Base-by-base conservation (phyloP, 1,140 invertebrate genomes). In the Bacillus rossius region DNA sequence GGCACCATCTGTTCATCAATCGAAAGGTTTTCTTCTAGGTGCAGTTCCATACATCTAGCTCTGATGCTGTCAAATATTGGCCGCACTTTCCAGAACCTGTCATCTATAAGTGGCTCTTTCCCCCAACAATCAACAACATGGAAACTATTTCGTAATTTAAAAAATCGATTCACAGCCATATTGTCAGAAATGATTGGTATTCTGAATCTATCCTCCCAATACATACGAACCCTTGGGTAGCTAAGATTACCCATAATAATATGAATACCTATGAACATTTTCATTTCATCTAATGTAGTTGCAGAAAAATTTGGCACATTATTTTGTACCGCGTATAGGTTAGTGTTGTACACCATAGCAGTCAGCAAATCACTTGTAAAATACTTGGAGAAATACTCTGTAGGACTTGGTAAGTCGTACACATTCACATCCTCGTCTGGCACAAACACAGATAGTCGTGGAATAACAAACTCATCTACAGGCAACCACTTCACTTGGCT, bases 51-150 rank as follows among this genome's bases (percentile, higher is more conserved):
- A 26, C 41, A 59, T 3, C 29, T 16, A 38, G 49, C 50, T 29
- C 13, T 8, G 3, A 51, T n/a, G 7, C 7, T 10, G 8, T 4
- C 8, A 23, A 57, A 48, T 17, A 29, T 22, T n/a, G 64, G 60
- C 57, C 62, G 50, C 45, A 70, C 43, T 49, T 66, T 64, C 52
- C 60, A 55, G 51, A 64, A 51, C 10, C 37, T 17, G 29, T 64
- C 56, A 23, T 47, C 16, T 26, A 26, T 51, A 7, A 38, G 5
- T 13, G 42, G 37, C 3, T 19, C 17, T 8, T 16, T 51, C 4
- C 25, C 16, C 13, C 38, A n/a, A 47, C 43, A 59, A 55, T 64
- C 54, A 8, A 61, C 17, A 13, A 64, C 13, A 48, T 62, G 55
- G 25, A 63, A 38, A 61, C 42, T 26, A 22, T 43, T 58, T 25